A percentile compares a stretch with the other conserved stretches of the same genome.
These are phyloP conservation scores for Tyria jacobaeae DNA, from an alignment of 2,888 invertebrate species.

Conservation along the genomic window DNA sequence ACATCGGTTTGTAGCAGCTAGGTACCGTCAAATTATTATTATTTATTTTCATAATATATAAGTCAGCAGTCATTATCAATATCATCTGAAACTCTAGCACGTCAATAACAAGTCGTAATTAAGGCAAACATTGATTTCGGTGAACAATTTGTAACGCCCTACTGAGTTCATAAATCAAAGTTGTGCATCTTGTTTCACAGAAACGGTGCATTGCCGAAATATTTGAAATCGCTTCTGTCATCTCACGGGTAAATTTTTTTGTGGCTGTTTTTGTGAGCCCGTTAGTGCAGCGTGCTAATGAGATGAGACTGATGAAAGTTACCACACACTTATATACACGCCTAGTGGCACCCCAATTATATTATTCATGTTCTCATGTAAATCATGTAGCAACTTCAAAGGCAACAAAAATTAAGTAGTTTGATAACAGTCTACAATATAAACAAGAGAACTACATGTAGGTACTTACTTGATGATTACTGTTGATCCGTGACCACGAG, in stretches of 20 bases:
- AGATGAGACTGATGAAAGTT: slow-evolving; percentile 58
- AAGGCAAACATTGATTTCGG: slow-evolving; percentile 63
- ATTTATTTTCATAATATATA: slow-evolving; percentile 57
- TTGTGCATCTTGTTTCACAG: slow-evolving; percentile 77
- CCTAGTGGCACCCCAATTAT: slow-evolving; percentile 15
- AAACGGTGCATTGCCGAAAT: slow-evolving; percentile 81
- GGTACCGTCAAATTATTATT: slow-evolving; percentile 57
- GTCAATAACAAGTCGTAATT: slow-evolving; percentile 63
- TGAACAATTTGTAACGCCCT: slow-evolving; percentile 81
- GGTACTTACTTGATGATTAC: too few species aligned
- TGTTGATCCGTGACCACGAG: too few species aligned
- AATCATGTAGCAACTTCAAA: slow-evolving; percentile 5
- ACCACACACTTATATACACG: slow-evolving; percentile 15
- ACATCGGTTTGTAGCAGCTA: slow-evolving; percentile 56
- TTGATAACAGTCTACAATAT: too few species aligned
- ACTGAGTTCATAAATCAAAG: slow-evolving; percentile 76
- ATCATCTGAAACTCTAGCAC: slow-evolving; percentile 43
- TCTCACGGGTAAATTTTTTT: slow-evolving; percentile 72
- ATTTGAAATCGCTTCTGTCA: slow-evolving; percentile 82
- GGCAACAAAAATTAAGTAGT: too few species aligned
- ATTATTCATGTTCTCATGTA: slow-evolving; percentile 6
- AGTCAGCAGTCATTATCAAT: slow-evolving; percentile 32
- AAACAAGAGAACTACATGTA: too few species aligned
- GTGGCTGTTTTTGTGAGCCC: slow-evolving; percentile 62
- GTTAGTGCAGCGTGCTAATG: slow-evolving; percentile 74